Evolutionary conservation across 1,140 invertebrate species (phyloP).

Genomic region (Drosophila willistoni): DNA sequence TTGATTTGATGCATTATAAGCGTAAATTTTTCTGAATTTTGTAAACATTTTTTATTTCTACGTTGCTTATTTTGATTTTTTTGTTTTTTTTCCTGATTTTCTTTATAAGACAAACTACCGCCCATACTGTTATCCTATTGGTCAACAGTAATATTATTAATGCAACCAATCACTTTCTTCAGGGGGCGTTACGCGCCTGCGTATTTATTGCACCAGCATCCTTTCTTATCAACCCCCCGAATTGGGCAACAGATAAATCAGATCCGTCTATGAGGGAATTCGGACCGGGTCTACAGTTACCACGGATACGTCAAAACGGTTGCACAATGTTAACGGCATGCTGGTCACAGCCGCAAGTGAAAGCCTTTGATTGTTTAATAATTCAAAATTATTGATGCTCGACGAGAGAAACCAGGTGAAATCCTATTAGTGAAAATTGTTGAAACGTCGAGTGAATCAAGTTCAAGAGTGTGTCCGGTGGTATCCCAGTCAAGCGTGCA

Average conservation of each 20-base stretch:
- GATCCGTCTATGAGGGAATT: conserved; percentile 18
- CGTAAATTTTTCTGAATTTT: too few species aligned
- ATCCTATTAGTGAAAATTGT: conserved; percentile 64
- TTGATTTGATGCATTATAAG: too few species aligned
- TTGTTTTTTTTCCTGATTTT: conserved; percentile 16
- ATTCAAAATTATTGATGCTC: conserved; percentile 72
- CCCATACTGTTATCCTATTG: conserved; percentile 40
- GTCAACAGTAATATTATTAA: neutral
- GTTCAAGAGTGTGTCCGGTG: conserved; percentile 44
- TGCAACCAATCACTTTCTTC: conserved; percentile 44
- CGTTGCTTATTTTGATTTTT: neutral
- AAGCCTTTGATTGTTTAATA: conserved; percentile 60
- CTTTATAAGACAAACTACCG: conserved; percentile 14
- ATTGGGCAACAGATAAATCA: conserved; percentile 26
- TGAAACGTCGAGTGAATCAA: conserved; percentile 35
- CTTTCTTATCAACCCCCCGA: conserved; percentile 42
- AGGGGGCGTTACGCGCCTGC: conserved; percentile 58
- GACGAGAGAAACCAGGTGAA: conserved; percentile 41
- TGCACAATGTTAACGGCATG: conserved; percentile 65
- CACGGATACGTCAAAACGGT: conserved; percentile 57
- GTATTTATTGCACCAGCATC: conserved; percentile 54
- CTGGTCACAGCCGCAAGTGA: conserved; percentile 55
- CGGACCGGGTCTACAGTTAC: conserved; percentile 48
- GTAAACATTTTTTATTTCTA: neutral
- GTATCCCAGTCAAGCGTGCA: conserved; percentile 26